phyloP scores from a whole-genome alignment of 2,797 vertebrate species.

The Anguilla pacifica region DNA sequence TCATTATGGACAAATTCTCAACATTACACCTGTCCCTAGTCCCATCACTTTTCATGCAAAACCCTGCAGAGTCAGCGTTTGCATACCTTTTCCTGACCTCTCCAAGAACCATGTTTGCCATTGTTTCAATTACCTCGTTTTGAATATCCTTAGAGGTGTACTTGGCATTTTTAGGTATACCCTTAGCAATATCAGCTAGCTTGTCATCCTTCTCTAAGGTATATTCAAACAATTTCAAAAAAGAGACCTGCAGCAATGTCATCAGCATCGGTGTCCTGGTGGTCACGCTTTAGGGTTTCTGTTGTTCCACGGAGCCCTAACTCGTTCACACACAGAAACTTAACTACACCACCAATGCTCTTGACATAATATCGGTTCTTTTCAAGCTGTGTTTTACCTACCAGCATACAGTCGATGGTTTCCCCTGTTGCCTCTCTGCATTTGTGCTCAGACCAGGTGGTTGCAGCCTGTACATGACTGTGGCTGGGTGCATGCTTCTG shows the following conservation, averaged over 20 bases:
- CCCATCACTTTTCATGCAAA: slow-evolving; percentile 39
- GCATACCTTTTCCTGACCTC: slow-evolving; percentile 33
- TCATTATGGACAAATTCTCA: background rate
- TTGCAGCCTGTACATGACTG: slow-evolving; percentile 9
- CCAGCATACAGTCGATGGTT: slow-evolving; percentile 19
- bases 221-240: slow-evolving; percentile 35
- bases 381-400: slow-evolving; percentile 23
- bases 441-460: slow-evolving; percentile 5
- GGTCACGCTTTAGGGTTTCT: background rate
- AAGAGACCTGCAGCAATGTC: slow-evolving; percentile 26
- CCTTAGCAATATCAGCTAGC: slow-evolving; percentile 30
- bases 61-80: slow-evolving; percentile 33
- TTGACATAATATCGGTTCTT: slow-evolving; percentile 33
- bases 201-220: slow-evolving; percentile 37
- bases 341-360: slow-evolving; percentile 20
- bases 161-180: slow-evolving; percentile 38
- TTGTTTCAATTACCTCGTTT: slow-evolving; percentile 40
- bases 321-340: slow-evolving; percentile 23
- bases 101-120: slow-evolving; percentile 27
- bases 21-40: slow-evolving; percentile 26
- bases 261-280: background rate
- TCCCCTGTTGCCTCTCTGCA: slow-evolving; percentile 1
- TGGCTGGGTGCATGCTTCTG: slow-evolving; percentile 29
- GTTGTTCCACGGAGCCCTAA: background rate
- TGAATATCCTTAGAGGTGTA: slow-evolving; percentile 42